These are phyloP conservation scores for Oreocharis arfaki DNA, from an alignment of 2,113 vertebrate genomes.

Conservation along the genomic window DNA sequence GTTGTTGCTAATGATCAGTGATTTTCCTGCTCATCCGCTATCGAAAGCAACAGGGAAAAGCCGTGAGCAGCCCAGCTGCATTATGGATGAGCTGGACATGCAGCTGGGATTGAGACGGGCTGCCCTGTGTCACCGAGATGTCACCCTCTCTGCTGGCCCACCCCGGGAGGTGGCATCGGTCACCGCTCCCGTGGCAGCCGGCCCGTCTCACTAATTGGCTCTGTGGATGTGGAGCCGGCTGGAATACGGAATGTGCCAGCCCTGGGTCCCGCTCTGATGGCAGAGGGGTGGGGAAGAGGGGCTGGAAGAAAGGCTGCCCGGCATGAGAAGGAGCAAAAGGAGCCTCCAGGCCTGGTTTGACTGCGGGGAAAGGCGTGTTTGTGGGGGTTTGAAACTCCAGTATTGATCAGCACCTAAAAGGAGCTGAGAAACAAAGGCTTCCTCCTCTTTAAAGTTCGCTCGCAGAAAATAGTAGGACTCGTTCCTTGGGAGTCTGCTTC, in stretches of 20 bases:
- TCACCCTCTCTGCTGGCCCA: not conserved
- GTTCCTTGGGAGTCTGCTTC: not conserved
- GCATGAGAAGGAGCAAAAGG: not conserved
- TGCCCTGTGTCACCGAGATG: not conserved
- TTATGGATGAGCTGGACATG: not conserved
- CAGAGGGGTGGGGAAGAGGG: not conserved
- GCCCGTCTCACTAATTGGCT: not conserved
- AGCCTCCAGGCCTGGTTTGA: not conserved
- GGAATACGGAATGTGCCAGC: not conserved
- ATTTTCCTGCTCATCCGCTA: not conserved
- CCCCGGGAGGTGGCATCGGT: not conserved
- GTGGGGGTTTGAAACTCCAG: not conserved
- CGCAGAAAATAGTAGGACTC: not conserved
- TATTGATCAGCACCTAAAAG: conserved; percentile 59
- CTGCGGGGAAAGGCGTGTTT: not conserved
- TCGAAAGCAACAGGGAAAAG: not conserved
- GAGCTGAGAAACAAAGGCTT: conserved; percentile 48
- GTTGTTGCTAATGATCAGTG: conserved; percentile 23
- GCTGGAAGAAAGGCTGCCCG: conserved; percentile 20
- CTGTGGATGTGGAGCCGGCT: not conserved
- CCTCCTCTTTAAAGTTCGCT: conserved; percentile 42
- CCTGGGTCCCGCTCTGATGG: not conserved
- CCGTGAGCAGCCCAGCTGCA: not conserved
- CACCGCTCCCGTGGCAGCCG: fast-evolving
- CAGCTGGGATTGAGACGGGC: not conserved